Conservation (phyloP, 1,140 invertebrate species). For the Heliconius himera region DNA sequence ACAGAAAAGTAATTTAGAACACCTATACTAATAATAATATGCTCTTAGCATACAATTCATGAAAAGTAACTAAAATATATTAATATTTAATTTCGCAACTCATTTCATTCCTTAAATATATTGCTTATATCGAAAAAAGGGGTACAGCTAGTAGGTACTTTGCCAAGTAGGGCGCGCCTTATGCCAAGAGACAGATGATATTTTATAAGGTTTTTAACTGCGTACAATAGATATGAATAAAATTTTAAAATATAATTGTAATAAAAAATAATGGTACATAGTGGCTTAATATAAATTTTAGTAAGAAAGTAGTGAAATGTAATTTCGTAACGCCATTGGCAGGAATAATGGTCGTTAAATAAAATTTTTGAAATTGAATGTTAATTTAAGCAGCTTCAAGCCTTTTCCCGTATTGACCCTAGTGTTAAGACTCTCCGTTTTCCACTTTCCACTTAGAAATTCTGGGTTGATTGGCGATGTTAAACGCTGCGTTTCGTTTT, state of each 20-base stretch:
- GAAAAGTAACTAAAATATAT: background rate
- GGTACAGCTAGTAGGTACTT: constrained; percentile 2
- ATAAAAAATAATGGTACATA: background rate
- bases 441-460: background rate
- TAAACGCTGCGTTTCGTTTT: background rate
- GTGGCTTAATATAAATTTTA: background rate
- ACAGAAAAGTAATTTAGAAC: no score
- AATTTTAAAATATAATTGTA: background rate
- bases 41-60: background rate
- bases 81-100: background rate
- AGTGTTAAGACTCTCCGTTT: no score
- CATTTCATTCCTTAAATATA: background rate
- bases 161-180: constrained; percentile 31
- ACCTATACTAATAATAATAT: background rate
- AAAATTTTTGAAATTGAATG: no score
- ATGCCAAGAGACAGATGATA: constrained; percentile 30
- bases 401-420: no score
- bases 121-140: constrained; percentile 19
- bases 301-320: no score
- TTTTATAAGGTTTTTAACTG: constrained; percentile 18
- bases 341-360: no score
- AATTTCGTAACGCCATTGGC: no score
- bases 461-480: background rate
- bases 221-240: background rate
- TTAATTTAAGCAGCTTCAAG: no score